Evolutionary conservation across 1,140 invertebrate genomes (phyloP).

Genomic region (Danaus plexippus): DNA sequence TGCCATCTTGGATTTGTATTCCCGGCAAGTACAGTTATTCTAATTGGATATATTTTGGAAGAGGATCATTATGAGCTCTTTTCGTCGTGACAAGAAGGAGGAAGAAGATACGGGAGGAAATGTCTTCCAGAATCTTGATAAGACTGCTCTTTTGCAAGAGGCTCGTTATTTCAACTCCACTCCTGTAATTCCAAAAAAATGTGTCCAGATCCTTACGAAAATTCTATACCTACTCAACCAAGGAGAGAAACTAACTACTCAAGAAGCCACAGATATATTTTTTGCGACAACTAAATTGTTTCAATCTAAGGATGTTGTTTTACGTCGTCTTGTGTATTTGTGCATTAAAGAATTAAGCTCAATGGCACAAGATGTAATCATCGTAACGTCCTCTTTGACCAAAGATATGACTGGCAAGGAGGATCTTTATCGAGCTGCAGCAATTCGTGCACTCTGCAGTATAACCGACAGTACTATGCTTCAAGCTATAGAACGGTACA

Average conservation of each 20-base stretch:
- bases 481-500: constrained; percentile 97
- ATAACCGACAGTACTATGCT: constrained; percentile 97
- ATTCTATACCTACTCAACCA: constrained; percentile 96
- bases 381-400: constrained; percentile 96
- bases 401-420: constrained; percentile 99
- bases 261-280: constrained; percentile 97
- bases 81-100: constrained; percentile 42
- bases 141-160: constrained; percentile 96
- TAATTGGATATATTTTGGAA: too few relatives aligned
- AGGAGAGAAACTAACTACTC: constrained; percentile 85
- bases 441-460: constrained; percentile 95
- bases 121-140: constrained; percentile 93
- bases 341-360: constrained; percentile 96
- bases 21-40: too few relatives aligned
- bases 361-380: constrained; percentile 98
- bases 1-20: too few relatives aligned
- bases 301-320: constrained; percentile 94
- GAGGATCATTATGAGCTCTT: constrained; percentile 27
- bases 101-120: constrained; percentile 78
- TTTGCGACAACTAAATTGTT: constrained; percentile 99
- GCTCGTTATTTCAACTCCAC: constrained; percentile 97
- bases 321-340: constrained; percentile 94
- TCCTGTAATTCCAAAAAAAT: constrained; percentile 96
- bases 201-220: constrained; percentile 94
- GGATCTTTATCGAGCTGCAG: constrained; percentile 95